These are phyloP conservation scores for Macrophya annulata DNA, from an alignment of 2,888 invertebrate genomes.

Conservation along the genomic window DNA sequence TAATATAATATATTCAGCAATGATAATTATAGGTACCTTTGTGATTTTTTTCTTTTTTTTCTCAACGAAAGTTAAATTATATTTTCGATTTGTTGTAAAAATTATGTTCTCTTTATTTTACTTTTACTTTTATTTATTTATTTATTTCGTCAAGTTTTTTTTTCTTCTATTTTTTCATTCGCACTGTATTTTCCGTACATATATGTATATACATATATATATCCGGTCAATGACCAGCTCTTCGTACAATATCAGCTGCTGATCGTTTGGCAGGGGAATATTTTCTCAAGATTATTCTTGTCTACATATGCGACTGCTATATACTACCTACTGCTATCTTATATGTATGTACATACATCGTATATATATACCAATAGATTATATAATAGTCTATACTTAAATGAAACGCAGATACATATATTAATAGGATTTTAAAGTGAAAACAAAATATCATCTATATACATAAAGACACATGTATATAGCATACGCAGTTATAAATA, in stretches of 20 bases:
- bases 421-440: not conserved
- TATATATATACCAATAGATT: not conserved
- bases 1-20: too few species aligned
- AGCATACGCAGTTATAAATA: not conserved
- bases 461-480: not conserved
- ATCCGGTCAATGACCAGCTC: conserved; percentile 31
- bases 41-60: too few species aligned
- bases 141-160: conserved; percentile 1
- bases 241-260: not conserved
- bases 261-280: conserved; percentile 21
- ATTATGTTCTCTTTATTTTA: not conserved
- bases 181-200: not conserved
- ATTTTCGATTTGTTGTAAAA: too few species aligned
- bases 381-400: not conserved
- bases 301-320: not conserved
- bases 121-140: not conserved
- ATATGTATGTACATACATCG: not conserved
- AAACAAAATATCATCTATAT: not conserved
- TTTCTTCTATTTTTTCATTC: not conserved
- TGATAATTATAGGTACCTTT: too few species aligned
- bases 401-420: not conserved
- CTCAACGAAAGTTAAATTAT: too few species aligned
- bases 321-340: not conserved
- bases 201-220: not conserved
- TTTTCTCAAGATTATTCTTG: conserved; percentile 49